phyloP scores from a whole-genome alignment of 1,140 invertebrate species.

The Diplogasteroides magnus region DNA sequence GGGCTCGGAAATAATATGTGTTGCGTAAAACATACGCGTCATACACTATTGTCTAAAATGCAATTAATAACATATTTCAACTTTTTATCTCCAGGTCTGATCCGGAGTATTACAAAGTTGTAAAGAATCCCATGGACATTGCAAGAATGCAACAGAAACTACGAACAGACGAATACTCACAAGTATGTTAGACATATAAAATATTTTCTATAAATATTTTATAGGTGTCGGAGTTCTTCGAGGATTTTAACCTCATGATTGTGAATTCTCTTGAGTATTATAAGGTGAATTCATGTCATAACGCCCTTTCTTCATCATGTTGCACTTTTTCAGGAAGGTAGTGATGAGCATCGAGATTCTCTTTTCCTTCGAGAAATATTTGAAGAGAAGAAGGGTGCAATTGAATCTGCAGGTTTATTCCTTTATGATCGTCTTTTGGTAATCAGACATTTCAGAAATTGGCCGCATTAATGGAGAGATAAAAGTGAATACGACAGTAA shows the following conservation, averaged over 20 bases:
- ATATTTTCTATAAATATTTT: background rate
- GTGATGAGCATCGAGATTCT: too few relatives aligned
- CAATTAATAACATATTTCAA: too few relatives aligned
- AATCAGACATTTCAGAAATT: too few relatives aligned
- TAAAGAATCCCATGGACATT: conserved; percentile 85
- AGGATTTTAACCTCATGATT: conserved; percentile 78
- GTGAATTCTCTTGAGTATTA: conserved; percentile 89
- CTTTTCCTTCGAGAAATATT: conserved; percentile 26
- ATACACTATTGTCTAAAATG: too few relatives aligned
- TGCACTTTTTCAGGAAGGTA: background rate
- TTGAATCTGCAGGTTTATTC: too few relatives aligned
- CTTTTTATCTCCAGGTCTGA: conserved; percentile 62
- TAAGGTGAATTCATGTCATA: conserved; percentile 62
- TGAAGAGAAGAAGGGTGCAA: conserved; percentile 25
- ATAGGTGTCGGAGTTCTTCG: conserved; percentile 65
- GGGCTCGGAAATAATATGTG: too few relatives aligned
- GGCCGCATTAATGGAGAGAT: background rate
- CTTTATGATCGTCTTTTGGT: too few relatives aligned
- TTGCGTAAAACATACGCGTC: too few relatives aligned
- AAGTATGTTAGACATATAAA: too few relatives aligned
- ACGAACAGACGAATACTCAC: conserved; percentile 84
- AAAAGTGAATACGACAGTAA: conserved; percentile 1
- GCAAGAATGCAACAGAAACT: conserved; percentile 89
- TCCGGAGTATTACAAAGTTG: conserved; percentile 63
- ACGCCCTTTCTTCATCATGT: conserved; percentile 6